A percentile compares a stretch with the other conserved stretches of the same genome.
phyloP scores from a whole-genome alignment of 2,888 invertebrate species.

The Synanthedon andrenaeformis region DNA sequence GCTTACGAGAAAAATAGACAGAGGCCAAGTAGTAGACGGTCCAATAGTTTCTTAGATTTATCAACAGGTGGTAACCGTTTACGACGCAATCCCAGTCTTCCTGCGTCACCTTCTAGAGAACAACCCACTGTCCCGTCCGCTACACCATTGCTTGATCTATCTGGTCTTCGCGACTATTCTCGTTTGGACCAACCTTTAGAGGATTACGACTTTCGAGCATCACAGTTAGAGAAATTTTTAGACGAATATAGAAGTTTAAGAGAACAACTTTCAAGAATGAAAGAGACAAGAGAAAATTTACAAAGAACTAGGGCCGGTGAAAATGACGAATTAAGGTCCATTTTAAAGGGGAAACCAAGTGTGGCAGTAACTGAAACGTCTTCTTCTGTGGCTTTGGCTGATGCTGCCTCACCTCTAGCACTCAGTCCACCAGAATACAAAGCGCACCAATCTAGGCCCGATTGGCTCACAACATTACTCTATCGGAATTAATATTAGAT shows the following conservation, averaged over 20 bases:
- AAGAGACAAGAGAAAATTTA: constrained; percentile 80
- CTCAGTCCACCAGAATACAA: constrained; percentile 55
- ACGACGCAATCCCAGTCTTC: constrained; percentile 71
- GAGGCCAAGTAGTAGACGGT: constrained; percentile 61
- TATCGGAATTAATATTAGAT: constrained; percentile 49
- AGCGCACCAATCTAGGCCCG: constrained; percentile 47
- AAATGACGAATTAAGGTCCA: constrained; percentile 64
- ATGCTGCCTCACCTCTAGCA: constrained; percentile 52
- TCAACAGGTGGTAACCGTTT: constrained; percentile 57
- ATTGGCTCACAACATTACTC: constrained; percentile 56
- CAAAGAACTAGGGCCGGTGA: constrained; percentile 55
- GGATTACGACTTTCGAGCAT: constrained; percentile 82
- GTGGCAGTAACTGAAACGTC: constrained; percentile 62
- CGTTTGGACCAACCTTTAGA: constrained; percentile 56
- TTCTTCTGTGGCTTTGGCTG: constrained; percentile 51
- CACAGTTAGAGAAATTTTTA: constrained; percentile 82
- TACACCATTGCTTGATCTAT: constrained; percentile 73
- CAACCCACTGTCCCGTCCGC: constrained; percentile 60
- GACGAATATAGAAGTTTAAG: constrained; percentile 83
- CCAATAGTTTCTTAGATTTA: constrained; percentile 79
- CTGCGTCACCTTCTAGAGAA: constrained; percentile 74
- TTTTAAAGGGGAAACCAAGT: constrained; percentile 70
- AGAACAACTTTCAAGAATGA: constrained; percentile 84
- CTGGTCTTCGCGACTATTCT: constrained; percentile 64
- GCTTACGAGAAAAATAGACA: constrained; percentile 40